Conservation (phyloP, 2,113 vertebrate genomes). For the Laticauda colubrina region DNA sequence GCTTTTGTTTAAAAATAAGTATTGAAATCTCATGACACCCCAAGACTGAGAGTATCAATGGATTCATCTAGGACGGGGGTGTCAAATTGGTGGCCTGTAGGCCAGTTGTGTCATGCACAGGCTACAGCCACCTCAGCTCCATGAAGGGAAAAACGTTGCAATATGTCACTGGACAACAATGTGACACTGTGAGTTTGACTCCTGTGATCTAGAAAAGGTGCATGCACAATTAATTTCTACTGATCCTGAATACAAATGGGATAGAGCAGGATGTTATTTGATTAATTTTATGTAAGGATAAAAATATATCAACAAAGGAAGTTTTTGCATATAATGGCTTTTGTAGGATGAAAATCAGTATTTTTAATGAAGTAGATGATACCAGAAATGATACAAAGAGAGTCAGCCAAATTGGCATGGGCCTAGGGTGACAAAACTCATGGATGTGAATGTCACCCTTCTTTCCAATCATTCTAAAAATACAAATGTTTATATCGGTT, state of each 20-base stretch:
- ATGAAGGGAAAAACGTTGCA: too few relatives aligned
- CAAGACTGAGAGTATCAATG: neutral
- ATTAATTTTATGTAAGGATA: neutral
- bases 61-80: neutral
- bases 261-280: neutral
- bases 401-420: neutral
- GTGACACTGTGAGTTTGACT: too few relatives aligned
- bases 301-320: neutral
- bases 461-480: neutral
- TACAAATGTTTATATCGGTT: neutral
- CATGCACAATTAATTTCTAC: neutral
- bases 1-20: neutral
- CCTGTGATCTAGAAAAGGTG: too few relatives aligned
- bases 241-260: neutral
- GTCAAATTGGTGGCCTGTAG: too few relatives aligned
- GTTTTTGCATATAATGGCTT: neutral
- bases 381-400: neutral
- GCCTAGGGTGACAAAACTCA: neutral
- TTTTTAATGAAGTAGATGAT: neutral
- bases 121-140: too few relatives aligned
- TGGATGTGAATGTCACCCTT: neutral
- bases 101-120: too few relatives aligned
- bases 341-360: neutral
- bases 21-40: neutral
- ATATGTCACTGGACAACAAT: too few relatives aligned